These are phyloP conservation scores for Pseudachorutes palmiensis DNA, from an alignment of 1,140 invertebrate genomes.

Conservation along the genomic window DNA sequence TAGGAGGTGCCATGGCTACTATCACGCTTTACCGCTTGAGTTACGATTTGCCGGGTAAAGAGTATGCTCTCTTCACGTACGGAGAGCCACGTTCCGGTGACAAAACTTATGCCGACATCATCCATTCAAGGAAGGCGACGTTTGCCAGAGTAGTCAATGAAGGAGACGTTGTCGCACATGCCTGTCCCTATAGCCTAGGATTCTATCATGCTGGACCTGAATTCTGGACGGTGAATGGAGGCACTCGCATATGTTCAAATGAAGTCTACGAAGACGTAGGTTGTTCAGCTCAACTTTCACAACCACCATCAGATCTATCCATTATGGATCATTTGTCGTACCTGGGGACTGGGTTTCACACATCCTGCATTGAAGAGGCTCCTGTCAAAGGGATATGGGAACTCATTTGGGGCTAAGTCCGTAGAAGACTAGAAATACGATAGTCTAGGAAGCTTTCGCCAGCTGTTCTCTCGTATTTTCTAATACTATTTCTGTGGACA, in stretches of 20 bases:
- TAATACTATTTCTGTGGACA: no score
- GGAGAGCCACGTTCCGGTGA: not conserved
- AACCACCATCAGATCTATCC: not conserved
- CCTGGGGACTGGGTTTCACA: not conserved
- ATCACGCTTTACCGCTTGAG: not conserved
- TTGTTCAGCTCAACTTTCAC: not conserved
- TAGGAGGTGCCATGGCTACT: not conserved
- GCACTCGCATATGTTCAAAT: not conserved
- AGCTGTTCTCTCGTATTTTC: no score
- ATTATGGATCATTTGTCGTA: not conserved
- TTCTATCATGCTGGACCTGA: not conserved
- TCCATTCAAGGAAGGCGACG: not conserved
- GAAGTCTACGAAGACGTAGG: not conserved
- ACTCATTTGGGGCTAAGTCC: no score
- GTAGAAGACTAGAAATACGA: no score
- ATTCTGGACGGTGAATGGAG: not conserved
- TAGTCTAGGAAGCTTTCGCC: no score
- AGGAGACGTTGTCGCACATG: not conserved
- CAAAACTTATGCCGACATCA: not conserved
- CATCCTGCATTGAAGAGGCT: not conserved
- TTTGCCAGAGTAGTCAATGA: not conserved
- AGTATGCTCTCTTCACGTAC: not conserved
- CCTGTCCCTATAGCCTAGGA: not conserved
- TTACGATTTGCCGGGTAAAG: not conserved
- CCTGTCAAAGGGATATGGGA: no score